These are phyloP conservation scores for Parazoanthus atlanticus DNA, from an alignment of 92 coral and sea anemone genomes.

Conservation along the genomic window DNA sequence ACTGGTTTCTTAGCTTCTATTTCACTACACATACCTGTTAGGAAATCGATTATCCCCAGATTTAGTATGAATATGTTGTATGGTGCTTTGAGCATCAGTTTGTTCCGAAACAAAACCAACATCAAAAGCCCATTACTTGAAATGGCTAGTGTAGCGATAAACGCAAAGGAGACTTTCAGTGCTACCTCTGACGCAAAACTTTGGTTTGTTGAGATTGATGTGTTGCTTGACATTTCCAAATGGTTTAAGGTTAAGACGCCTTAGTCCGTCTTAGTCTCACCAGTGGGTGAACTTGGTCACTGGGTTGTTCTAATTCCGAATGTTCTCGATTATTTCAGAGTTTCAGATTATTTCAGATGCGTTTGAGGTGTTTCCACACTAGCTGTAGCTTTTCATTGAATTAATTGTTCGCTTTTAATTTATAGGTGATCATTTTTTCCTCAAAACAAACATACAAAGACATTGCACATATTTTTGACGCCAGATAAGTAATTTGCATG, in stretches of 20 bases:
- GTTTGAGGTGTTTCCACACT: not conserved
- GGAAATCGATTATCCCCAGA: constrained; percentile 28
- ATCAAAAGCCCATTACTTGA: constrained; percentile 14
- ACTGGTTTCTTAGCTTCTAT: too few species aligned
- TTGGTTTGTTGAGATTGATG: not conserved
- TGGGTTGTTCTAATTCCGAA: not conserved
- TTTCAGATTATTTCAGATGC: not conserved
- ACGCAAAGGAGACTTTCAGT: not conserved
- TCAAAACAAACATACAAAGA: not conserved
- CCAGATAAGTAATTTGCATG: not conserved
- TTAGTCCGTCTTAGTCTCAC: not conserved
- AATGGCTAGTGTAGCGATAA: not conserved
- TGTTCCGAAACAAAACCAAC: constrained; percentile 11
- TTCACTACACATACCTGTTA: constrained; percentile 14
- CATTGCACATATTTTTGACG: not conserved
- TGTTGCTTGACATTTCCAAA: not conserved
- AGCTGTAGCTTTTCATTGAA: not conserved
- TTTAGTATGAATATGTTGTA: constrained; percentile 17
- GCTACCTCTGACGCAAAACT: not conserved
- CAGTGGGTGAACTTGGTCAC: not conserved
- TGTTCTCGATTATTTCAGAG: not conserved
- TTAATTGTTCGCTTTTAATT: not conserved
- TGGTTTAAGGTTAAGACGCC: not conserved
- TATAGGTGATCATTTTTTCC: not conserved
- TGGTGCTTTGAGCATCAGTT: constrained; percentile 29